Percentiles rank a stretch among this genome's conserved stretches.
These are phyloP conservation scores for Pachyrhynchus sulphureomaculatus DNA, from an alignment of 1,140 invertebrate species.

Conservation along the genomic window DNA sequence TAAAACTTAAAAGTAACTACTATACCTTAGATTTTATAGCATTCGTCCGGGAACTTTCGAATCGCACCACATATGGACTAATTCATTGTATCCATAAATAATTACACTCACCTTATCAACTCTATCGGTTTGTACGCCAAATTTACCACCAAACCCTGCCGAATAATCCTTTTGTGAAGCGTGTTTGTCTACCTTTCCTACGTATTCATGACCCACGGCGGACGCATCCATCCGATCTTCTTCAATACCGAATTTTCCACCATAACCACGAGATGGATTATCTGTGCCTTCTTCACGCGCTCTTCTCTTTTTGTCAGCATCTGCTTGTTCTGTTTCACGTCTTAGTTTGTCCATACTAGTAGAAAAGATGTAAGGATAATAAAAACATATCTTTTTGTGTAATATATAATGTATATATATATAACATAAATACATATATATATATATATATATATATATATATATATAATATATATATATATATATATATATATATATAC, in stretches of 20 bases:
- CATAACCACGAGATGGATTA: conserved; percentile 63
- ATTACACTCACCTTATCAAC: conserved; percentile 75
- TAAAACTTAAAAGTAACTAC: no score
- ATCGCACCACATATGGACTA: no score
- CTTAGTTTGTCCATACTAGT: conserved; percentile 79
- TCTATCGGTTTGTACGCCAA: conserved; percentile 82
- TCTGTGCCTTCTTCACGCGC: conserved; percentile 68
- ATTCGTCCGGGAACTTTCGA: no score
- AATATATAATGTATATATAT: no score
- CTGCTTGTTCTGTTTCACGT: conserved; percentile 73
- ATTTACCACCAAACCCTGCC: conserved; percentile 88
- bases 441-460: no score
- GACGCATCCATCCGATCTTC: conserved; percentile 68
- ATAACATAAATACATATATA: no score
- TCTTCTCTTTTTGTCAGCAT: conserved; percentile 75
- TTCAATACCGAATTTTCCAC: conserved; percentile 82
- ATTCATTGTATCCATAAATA: conserved; percentile 2
- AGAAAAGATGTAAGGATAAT: no score
- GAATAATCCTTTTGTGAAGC: conserved; percentile 73
- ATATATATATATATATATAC: no score
- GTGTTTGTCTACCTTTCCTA: conserved; percentile 73
- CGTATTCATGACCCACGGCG: conserved; percentile 81
- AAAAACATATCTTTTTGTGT: no score
- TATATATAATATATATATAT: no score
- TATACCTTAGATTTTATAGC: no score